Percentiles rank a stretch among this genome's conserved stretches.
phyloP scores from a whole-genome alignment of 30 jellyfish, hydroid and myxozoan species.

The Hydractinia echinata region DNA sequence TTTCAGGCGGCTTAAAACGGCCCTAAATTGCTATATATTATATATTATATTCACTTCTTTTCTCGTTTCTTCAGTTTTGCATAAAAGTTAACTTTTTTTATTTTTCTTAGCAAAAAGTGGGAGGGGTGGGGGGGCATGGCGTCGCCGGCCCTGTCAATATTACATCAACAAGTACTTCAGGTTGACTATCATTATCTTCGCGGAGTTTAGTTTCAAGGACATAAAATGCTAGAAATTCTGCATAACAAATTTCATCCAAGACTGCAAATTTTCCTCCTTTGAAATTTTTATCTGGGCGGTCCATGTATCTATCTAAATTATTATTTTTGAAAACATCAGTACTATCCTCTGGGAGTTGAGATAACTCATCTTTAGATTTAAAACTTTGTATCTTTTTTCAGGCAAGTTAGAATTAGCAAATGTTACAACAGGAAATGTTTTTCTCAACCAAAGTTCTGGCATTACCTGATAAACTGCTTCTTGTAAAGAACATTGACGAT shows the following conservation, averaged over 20 bases:
- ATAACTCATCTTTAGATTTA: background rate
- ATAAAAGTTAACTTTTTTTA: too few relatives aligned
- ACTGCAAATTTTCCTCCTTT: background rate
- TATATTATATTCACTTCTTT: too few relatives aligned
- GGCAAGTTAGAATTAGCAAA: slow-evolving; percentile 5
- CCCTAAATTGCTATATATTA: too few relatives aligned
- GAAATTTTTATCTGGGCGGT: slow-evolving; percentile 7
- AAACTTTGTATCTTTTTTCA: background rate
- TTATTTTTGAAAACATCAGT: background rate
- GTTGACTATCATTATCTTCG: slow-evolving; percentile 1
- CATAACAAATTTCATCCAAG: background rate
- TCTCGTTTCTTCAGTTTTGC: too few relatives aligned
- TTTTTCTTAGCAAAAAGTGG: too few relatives aligned
- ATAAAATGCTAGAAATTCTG: background rate
- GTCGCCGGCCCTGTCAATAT: too few relatives aligned
- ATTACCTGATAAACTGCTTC: slow-evolving; percentile 5
- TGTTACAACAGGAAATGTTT: background rate
- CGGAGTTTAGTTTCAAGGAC: background rate
- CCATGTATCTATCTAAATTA: background rate
- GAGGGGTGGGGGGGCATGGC: too few relatives aligned
- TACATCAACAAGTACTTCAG: background rate
- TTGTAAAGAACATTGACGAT: too few relatives aligned
- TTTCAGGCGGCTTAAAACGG: too few relatives aligned
- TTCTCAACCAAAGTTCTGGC: background rate
- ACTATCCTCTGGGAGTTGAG: slow-evolving; percentile 4